phyloP scores from a whole-genome alignment of 2,888 invertebrate genomes.

The Hyposoter didymator region DNA sequence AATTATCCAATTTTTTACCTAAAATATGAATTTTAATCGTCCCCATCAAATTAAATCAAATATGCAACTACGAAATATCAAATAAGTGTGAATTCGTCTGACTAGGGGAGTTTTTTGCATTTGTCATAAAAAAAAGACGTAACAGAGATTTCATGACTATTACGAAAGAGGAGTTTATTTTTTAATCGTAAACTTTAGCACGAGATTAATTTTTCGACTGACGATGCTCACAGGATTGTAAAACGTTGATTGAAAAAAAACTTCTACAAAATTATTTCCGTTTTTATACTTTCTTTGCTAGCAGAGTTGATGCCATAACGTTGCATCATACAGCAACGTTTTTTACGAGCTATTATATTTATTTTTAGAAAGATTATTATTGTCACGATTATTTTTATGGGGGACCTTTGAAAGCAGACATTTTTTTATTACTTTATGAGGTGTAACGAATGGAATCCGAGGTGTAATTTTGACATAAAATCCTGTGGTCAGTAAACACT shows the following conservation, averaged over 20 bases:
- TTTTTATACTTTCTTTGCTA: neutral
- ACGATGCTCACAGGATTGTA: neutral
- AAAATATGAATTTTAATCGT: too few species aligned
- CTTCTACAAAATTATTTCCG: neutral
- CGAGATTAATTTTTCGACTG: neutral
- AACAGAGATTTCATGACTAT: neutral
- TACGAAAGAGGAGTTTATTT: neutral
- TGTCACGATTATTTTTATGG: neutral
- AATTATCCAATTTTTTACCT: too few species aligned
- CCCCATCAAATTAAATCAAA: too few species aligned
- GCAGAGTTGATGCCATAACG: neutral
- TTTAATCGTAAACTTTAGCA: neutral
- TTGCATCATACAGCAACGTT: neutral
- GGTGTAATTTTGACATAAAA: neutral
- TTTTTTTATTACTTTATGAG: conserved; percentile 5
- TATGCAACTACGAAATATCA: too few species aligned
- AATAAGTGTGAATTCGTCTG: too few species aligned
- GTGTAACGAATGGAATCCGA: neutral
- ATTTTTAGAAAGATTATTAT: neutral
- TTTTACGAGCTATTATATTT: neutral
- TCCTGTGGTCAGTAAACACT: neutral
- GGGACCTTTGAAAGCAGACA: neutral
- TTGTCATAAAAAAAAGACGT: neutral
- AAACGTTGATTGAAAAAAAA: neutral
- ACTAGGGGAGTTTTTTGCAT: neutral